phyloP scores from a whole-genome alignment of 2,797 vertebrate genomes.

The Craterocephalus amniculus region DNA sequence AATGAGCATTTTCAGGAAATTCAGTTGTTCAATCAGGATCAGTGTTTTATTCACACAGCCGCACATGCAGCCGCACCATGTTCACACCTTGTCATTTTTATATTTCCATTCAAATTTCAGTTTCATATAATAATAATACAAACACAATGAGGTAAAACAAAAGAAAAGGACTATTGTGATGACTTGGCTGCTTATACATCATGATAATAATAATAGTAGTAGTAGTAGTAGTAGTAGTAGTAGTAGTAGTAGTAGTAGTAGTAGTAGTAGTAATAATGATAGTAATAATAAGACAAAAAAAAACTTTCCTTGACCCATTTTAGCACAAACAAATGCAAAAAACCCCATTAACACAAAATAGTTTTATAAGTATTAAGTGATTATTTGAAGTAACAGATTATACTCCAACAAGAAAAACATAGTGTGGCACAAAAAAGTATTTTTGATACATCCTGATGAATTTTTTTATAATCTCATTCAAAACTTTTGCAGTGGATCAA shows the following conservation, averaged over 20 bases:
- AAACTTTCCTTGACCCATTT: slow-evolving; percentile 38
- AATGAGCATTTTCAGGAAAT: neutral
- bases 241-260: no score
- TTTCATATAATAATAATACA: neutral
- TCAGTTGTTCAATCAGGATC: slow-evolving; percentile 2
- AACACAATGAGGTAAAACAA: neutral
- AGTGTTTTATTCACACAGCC: slow-evolving; percentile 3
- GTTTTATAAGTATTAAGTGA: neutral
- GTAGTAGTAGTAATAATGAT: no score
- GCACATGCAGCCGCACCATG: neutral
- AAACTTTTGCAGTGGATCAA: neutral
- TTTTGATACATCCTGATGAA: neutral
- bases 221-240: no score
- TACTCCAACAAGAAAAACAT: no score
- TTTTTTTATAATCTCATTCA: neutral
- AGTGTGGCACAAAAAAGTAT: slow-evolving; percentile 3
- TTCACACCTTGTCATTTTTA: slow-evolving; percentile 1
- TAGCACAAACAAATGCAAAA: slow-evolving; percentile 3
- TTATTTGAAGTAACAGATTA: neutral
- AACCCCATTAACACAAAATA: neutral
- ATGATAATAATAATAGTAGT: slow-evolving; percentile 39
- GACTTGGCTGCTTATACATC: slow-evolving; percentile 10
- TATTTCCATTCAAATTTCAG: neutral
- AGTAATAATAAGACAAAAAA: slow-evolving; percentile 35
- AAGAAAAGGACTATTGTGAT: neutral